These are phyloP conservation scores for Aphyosemion australe DNA, from an alignment of 2,113 vertebrate species.

Conservation along the genomic window DNA sequence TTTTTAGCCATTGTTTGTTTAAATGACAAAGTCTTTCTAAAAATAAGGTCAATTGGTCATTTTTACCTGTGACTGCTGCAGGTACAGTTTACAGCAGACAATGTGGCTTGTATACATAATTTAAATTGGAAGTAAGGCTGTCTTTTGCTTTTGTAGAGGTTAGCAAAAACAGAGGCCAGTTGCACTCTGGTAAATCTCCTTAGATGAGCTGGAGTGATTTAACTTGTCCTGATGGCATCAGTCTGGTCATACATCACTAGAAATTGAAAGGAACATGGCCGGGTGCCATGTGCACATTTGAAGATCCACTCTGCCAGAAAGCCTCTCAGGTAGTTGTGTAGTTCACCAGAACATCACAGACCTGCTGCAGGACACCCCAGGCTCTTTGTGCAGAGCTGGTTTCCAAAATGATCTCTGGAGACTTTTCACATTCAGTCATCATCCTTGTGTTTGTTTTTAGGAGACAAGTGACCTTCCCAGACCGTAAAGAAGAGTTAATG, in stretches of 20 bases:
- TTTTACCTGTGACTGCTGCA: neutral
- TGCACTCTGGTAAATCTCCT: neutral
- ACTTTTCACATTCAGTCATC: slow-evolving; percentile 26
- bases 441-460: neutral
- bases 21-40: neutral
- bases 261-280: slow-evolving; percentile 34
- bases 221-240: slow-evolving; percentile 38
- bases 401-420: slow-evolving; percentile 16
- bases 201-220: slow-evolving; percentile 25
- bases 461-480: neutral
- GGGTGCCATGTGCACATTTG: slow-evolving; percentile 52
- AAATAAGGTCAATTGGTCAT: neutral
- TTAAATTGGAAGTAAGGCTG: neutral
- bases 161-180: neutral
- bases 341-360: slow-evolving; percentile 1
- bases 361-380: neutral
- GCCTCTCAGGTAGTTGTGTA: slow-evolving; percentile 8
- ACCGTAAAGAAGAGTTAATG: too few relatives aligned
- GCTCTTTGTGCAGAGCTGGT: slow-evolving; percentile 16
- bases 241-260: slow-evolving; percentile 19
- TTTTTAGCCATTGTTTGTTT: neutral
- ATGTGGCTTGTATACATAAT: neutral
- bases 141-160: neutral
- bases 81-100: neutral
- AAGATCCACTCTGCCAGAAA: slow-evolving; percentile 25